Evolutionary conservation across 1,140 invertebrate species (phyloP).

Genomic region (Panulirus ornatus): DNA sequence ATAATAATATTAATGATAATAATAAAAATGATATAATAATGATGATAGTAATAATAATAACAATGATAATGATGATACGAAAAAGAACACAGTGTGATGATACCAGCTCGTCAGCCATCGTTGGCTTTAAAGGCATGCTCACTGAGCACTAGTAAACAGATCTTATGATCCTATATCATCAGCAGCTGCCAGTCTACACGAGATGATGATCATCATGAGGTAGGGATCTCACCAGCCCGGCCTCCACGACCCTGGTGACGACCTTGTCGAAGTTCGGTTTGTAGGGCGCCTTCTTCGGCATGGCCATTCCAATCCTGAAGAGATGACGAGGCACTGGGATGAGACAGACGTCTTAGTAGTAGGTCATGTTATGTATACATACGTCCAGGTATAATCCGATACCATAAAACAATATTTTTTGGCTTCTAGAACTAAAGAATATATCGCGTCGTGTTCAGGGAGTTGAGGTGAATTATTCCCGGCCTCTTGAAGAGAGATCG

Average conservation of each 20-base stretch:
- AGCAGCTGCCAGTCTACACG: background rate
- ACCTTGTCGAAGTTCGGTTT: conserved; percentile 63
- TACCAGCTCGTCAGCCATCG: background rate
- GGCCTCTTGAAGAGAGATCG: too few relatives aligned
- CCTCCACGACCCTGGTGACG: conserved; percentile 48
- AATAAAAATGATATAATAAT: too few relatives aligned
- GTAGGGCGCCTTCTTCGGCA: conserved; percentile 68
- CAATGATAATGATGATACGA: background rate
- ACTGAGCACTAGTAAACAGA: background rate
- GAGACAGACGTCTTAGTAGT: too few relatives aligned
- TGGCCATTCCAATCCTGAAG: conserved; percentile 61
- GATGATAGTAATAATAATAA: background rate
- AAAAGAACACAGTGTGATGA: background rate
- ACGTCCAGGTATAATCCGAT: too few relatives aligned
- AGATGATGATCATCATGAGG: too few relatives aligned
- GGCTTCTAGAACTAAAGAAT: too few relatives aligned
- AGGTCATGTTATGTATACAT: too few relatives aligned
- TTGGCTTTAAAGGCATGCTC: background rate
- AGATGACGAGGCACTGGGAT: too few relatives aligned
- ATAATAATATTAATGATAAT: too few relatives aligned
- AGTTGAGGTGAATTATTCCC: too few relatives aligned
- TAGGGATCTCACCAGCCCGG: conserved; percentile 46
- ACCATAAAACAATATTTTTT: too few relatives aligned
- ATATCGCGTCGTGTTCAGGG: too few relatives aligned
- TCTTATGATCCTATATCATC: background rate